Base-by-base conservation (phyloP, 2,113 vertebrate species). In the Osmerus mordax region DNA sequence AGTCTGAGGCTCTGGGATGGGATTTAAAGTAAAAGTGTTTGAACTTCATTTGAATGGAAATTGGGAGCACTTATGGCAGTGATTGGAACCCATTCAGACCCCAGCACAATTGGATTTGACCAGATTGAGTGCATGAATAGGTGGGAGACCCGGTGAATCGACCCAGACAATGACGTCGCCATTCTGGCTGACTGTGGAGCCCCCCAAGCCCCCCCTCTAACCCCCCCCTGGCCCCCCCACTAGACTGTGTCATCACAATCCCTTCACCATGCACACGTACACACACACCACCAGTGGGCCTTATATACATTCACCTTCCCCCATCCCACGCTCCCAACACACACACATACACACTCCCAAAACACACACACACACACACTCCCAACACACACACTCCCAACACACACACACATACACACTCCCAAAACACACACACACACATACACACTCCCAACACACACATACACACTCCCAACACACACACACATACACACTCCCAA, bases 41-140 rank as follows among this genome's bases (percentile, higher is more conserved):
- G 78, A 85, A 84, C 78, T 85, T 75, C 65, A 65, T 83, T 84
- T 81, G 78, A 82, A 90, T 84, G 68, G 84, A 87, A 91, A 89
- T 82, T 65, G 73, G 65, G 21, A 74, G 41, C 72, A 76, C 73
- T 86, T 68, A 74, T 23, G n/a, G 56, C 47, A 16, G 77, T 66
- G 74, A 81, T 59, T 79, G 80, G 78, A 76, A 77, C 76, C 73
- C 76, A 85, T 84, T 87, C 76, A 80, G 66, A 85, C 63, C 64
- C 68, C 16, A 76, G 70, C 83, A 83, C 69, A 71, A 81, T 78
- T 81, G 76, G 70, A 77, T 80, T 86, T 73, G 75, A 87, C 67
- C 79, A 81, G 84, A 84, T 51, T 72, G 76, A 77, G 73, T 16
- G 59, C 74, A 59, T 67, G 76, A 87, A 69, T 77, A 69, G 72